Conservation (phyloP, 2,113 vertebrate species). For the Smithornis capensis region DNA sequence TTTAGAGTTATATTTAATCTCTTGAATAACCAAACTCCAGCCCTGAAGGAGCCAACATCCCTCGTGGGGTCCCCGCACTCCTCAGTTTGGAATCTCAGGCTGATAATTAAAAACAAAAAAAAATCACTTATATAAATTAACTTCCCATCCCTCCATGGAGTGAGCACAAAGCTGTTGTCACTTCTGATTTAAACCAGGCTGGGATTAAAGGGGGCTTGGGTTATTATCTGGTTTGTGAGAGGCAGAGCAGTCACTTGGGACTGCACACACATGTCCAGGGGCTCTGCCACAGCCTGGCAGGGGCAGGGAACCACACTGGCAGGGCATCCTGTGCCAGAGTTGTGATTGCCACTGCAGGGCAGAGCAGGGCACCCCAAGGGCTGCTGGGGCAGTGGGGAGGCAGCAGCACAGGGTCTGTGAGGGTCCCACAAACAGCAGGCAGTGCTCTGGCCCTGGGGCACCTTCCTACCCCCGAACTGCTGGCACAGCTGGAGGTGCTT, state of each 20-base stretch:
- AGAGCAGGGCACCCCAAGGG: not conserved
- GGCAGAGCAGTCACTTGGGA: not conserved
- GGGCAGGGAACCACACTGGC: not conserved
- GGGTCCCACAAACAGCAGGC: rapidly evolving
- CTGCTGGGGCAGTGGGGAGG: no score
- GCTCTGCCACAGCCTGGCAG: not conserved
- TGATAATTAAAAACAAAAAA: not conserved
- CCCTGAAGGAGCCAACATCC: not conserved
- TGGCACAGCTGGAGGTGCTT: not conserved
- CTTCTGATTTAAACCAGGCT: not conserved
- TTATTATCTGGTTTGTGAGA: not conserved
- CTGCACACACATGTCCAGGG: not conserved
- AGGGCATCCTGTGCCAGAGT: rapidly evolving
- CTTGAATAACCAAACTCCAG: not conserved
- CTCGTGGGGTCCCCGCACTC: not conserved
- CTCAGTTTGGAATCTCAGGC: not conserved
- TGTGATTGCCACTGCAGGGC: not conserved
- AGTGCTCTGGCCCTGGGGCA: not conserved
- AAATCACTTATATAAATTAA: not conserved
- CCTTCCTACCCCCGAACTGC: not conserved
- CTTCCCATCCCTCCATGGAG: not conserved
- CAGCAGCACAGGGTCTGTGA: not conserved
- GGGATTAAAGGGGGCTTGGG: not conserved
- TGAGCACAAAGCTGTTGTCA: not conserved
- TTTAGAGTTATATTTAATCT: not conserved